Conservation (phyloP, 2,888 invertebrate species). For the Trisateles emortualis region DNA sequence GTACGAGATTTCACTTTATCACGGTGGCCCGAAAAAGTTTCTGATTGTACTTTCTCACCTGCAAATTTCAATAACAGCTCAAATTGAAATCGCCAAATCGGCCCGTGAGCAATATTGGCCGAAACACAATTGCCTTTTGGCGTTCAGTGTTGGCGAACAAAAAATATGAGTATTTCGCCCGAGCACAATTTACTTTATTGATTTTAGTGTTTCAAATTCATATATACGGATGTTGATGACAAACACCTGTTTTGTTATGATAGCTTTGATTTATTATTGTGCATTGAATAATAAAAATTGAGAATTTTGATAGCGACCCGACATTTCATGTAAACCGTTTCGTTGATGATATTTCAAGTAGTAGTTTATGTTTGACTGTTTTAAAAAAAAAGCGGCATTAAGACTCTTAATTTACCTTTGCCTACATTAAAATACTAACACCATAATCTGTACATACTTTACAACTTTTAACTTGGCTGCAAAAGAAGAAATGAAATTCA, state of each 20-base stretch:
- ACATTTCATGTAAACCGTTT: not conserved
- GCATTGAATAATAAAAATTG: not conserved
- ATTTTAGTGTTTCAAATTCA: conserved; percentile 30
- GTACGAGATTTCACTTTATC: too few species aligned
- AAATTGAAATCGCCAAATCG: conserved; percentile 56
- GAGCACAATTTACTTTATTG: conserved; percentile 37
- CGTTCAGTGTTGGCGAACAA: conserved; percentile 27
- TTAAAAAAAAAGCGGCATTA: too few species aligned
- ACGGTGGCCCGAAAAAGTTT: too few species aligned
- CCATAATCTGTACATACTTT: too few species aligned
- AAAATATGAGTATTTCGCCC: conserved; percentile 20
- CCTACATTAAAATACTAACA: too few species aligned
- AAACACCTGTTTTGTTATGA: conserved; percentile 19
- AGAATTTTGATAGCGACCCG: not conserved
- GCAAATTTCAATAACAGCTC: conserved; percentile 44
- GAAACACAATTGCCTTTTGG: conserved; percentile 56
- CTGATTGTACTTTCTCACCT: conserved; percentile 20
- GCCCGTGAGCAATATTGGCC: conserved; percentile 55
- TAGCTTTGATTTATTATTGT: conserved; percentile 23
- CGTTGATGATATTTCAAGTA: too few species aligned
- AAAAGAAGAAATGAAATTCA: too few species aligned
- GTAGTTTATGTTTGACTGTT: too few species aligned
- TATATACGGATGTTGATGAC: conserved; percentile 21
- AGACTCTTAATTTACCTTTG: too few species aligned
- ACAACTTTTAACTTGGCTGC: too few species aligned